These are phyloP conservation scores for Hemithea aestivaria DNA, from an alignment of 2,888 invertebrate species.

Conservation along the genomic window DNA sequence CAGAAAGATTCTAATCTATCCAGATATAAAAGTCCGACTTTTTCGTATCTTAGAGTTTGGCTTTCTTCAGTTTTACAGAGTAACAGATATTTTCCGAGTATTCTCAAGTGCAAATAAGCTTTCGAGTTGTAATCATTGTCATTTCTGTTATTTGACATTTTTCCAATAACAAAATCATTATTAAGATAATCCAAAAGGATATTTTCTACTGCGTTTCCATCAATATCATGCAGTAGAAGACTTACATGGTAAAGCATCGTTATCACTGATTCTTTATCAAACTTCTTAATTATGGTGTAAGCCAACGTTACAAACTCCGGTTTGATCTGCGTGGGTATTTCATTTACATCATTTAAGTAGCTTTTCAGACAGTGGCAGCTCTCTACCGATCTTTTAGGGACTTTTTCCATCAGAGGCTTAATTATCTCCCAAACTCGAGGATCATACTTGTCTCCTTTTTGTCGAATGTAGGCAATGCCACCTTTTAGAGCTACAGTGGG, in stretches of 20 bases:
- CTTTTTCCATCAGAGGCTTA: slow-evolving; percentile 35
- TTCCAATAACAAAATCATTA: slow-evolving; percentile 24
- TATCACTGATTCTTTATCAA: too few species aligned
- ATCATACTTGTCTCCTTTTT: slow-evolving; percentile 26
- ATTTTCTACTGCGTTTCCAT: slow-evolving; percentile 15
- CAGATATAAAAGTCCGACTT: slow-evolving; percentile 37
- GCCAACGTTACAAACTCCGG: slow-evolving; percentile 33
- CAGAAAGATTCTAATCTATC: slow-evolving; percentile 28
- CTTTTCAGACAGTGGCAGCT: slow-evolving; percentile 17
- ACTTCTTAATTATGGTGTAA: too few species aligned
- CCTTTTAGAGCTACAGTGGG: slow-evolving; percentile 33
- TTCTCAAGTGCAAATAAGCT: slow-evolving; percentile 28
- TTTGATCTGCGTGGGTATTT: slow-evolving; percentile 35
- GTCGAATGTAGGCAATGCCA: slow-evolving; percentile 33
- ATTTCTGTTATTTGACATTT: slow-evolving; percentile 15
- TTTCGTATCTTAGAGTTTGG: slow-evolving; percentile 32
- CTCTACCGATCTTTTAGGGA: slow-evolving; percentile 25
- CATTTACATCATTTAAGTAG: slow-evolving; percentile 19
- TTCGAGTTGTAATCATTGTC: slow-evolving; percentile 7
- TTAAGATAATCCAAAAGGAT: slow-evolving; percentile 12
- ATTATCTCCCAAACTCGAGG: slow-evolving; percentile 42
- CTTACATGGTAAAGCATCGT: too few species aligned
- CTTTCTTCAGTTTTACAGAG: slow-evolving; percentile 34
- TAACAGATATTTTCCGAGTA: slow-evolving; percentile 46
- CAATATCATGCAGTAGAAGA: too few species aligned